Base-by-base conservation (phyloP, 2,113 vertebrate species). In the Calypte anna region DNA sequence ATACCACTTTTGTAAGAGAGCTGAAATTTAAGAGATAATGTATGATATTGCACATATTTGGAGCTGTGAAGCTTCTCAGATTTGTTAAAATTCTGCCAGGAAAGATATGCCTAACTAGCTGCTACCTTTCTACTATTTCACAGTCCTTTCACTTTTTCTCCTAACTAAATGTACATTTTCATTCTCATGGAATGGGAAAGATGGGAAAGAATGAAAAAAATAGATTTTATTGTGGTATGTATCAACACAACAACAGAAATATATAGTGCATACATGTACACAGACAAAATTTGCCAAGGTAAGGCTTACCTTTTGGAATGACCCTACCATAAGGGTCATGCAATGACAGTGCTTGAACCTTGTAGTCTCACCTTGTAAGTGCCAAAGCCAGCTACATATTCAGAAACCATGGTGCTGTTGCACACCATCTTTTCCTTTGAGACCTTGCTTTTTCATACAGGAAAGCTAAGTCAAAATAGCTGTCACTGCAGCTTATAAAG, bases 211-310 rank as follows among this genome's bases (percentile, higher is more conserved):
- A 38, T 38, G 36, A 38, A 31, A 40, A 14, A 90, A 75, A 30
- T 30, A 81, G 6, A 61, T 51, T 53, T 70, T 58, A 53, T n/a
- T 17, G 7, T 58, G 69, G 33, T 17, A 40, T 0, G 0, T 15
- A 55, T n/a, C 16, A 58, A 0, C 16, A 70, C 8, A 22, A 19
- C 19, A 53, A 24, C 0, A 81, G 30, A 46, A 70, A 57, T 17
- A 13, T 4, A 24, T 17, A 57, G 15, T 31, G 21, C 3, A 14
- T 17, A 11, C 25, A 14, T 10, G 33, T 12, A 68, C 36, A 57
- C 14, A 50, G 36, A 66, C 11, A 44, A 69, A 44, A 74, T 83
- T 54, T 80, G 55, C 9, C 67, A 33, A 28, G 31, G 50, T 43
- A 82, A 50, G 16, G 7, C 12, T 88, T 27, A 75, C 43, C 58